These are phyloP conservation scores for Ceratina japonica DNA, from an alignment of 1,140 invertebrate genomes.

Conservation along the genomic window DNA sequence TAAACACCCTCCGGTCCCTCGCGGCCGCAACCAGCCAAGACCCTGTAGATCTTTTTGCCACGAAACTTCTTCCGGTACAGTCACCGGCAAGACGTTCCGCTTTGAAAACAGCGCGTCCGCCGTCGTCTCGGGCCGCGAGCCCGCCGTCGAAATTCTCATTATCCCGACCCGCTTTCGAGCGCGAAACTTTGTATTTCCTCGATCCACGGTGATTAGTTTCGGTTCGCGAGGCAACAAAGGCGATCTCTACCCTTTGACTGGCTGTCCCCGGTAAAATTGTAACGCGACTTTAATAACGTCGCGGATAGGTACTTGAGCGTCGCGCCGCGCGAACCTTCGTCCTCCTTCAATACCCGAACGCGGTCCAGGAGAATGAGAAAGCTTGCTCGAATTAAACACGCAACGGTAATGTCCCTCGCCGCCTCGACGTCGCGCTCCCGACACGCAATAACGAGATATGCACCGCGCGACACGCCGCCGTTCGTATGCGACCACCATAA, in stretches of 20 bases:
- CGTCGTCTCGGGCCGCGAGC: neutral
- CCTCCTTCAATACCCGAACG: neutral
- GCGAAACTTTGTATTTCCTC: neutral
- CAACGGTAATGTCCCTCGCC: neutral
- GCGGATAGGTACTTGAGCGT: neutral
- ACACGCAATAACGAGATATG: slow-evolving; percentile 5
- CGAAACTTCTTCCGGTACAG: slow-evolving; percentile 63
- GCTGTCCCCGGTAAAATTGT: neutral
- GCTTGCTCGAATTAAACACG: neutral
- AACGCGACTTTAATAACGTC: slow-evolving; percentile 5
- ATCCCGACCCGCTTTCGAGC: neutral
- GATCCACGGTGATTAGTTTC: slow-evolving; percentile 6
- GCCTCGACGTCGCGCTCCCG: neutral
- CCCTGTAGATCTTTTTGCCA: slow-evolving; percentile 58
- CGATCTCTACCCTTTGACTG: neutral
- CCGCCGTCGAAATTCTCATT: slow-evolving; percentile 1
- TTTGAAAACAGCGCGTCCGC: neutral
- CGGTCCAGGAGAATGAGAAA: neutral
- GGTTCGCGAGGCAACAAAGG: neutral
- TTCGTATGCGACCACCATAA: too few species aligned
- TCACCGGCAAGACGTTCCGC: slow-evolving; percentile 35
- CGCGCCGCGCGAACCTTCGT: neutral
- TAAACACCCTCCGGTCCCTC: slow-evolving; percentile 56
- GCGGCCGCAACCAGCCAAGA: slow-evolving; percentile 51
- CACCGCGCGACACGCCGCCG: neutral